Conservation (phyloP, 1,140 invertebrate species). For the Phymorhynchus buccinoides region DNA sequence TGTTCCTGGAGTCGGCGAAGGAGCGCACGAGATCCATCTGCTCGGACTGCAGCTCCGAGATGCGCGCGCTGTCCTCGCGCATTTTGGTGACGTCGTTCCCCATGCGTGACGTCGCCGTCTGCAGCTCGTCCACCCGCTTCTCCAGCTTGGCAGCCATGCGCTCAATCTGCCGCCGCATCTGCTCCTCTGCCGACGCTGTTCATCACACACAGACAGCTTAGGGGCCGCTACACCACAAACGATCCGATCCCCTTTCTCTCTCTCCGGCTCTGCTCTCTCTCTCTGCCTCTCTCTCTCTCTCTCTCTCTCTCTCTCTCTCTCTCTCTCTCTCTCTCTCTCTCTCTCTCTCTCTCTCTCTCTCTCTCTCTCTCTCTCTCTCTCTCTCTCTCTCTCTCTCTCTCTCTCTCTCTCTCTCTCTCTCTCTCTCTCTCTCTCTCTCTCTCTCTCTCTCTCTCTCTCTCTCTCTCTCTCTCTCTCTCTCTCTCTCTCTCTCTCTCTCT, state of each 20-base stretch:
- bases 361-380: neutral
- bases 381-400: neutral
- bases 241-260: too few relatives aligned
- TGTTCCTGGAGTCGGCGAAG: slow-evolving; percentile 4
- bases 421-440: neutral
- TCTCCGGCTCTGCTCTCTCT: too few relatives aligned
- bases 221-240: too few relatives aligned
- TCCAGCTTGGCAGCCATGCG: slow-evolving; percentile 50
- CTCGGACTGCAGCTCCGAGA: slow-evolving; percentile 40
- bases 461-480: too few relatives aligned
- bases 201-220: too few relatives aligned
- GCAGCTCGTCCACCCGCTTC: slow-evolving; percentile 52
- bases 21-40: slow-evolving; percentile 33
- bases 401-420: slow-evolving; percentile 27
- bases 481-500: neutral
- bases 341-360: neutral
- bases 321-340: neutral
- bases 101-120: slow-evolving; percentile 35
- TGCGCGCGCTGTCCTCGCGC: slow-evolving; percentile 44
- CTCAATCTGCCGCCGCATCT: slow-evolving; percentile 54
- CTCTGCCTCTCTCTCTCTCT: too few relatives aligned
- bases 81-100: slow-evolving; percentile 46
- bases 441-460: neutral
- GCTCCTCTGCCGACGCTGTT: slow-evolving; percentile 56
- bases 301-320: neutral